Evolutionary conservation across 2,797 vertebrate genomes (phyloP).

Genomic region (Amphiprion clarkii): DNA sequence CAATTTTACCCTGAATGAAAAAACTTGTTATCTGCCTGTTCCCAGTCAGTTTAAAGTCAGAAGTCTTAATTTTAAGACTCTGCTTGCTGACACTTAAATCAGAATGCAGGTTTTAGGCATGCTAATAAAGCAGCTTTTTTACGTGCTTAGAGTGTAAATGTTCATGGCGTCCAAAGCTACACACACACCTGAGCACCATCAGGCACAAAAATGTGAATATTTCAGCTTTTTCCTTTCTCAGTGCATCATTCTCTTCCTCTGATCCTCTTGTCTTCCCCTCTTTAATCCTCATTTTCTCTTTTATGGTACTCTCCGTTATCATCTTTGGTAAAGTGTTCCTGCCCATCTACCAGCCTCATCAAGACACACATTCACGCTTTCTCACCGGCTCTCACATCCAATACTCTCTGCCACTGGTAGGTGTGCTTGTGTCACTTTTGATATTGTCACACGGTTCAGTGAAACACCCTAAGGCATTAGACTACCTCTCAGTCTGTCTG

Average conservation of each 20-base stretch:
- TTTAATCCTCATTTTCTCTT: too few species aligned
- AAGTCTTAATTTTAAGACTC: not conserved
- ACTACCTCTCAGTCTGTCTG: not conserved
- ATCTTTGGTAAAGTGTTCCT: not conserved
- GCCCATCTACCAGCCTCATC: not conserved
- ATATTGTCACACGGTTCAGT: conserved; percentile 22
- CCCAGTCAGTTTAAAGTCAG: not conserved
- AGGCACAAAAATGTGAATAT: too few species aligned
- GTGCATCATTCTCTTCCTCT: too few species aligned
- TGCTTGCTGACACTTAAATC: not conserved
- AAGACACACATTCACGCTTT: conserved; percentile 6
- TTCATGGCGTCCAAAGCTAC: too few species aligned
- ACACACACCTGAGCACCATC: too few species aligned
- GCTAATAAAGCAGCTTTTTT: too few species aligned
- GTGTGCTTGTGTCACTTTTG: conserved; percentile 35
- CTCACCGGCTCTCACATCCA: conserved; percentile 20
- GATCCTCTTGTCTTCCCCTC: too few species aligned
- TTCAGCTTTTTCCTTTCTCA: too few species aligned
- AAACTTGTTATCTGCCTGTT: not conserved
- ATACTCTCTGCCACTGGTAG: conserved; percentile 2
- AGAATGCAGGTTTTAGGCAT: not conserved
- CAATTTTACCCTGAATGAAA: not conserved
- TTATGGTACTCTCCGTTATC: not conserved
- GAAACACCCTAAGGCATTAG: conserved; percentile 18
- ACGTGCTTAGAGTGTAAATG: too few species aligned